phyloP scores from a whole-genome alignment of 1,140 invertebrate species.

The Bombus terrestris region DNA sequence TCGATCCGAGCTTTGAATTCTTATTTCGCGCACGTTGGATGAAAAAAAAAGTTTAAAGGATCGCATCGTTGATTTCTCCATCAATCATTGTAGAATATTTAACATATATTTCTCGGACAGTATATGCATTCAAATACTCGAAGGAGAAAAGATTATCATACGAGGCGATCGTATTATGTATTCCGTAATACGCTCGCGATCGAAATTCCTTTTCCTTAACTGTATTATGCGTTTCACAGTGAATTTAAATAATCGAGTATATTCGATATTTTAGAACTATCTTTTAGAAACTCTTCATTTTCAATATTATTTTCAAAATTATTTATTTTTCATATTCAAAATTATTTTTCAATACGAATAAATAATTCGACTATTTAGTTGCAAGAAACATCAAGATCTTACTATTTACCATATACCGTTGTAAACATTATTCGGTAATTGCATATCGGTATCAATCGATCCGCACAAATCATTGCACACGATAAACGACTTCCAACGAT shows the following conservation, averaged over 20 bases:
- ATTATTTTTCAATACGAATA: background rate
- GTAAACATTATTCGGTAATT: background rate
- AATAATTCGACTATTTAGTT: no score
- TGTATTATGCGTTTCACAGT: background rate
- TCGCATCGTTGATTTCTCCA: background rate
- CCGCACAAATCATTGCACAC: no score
- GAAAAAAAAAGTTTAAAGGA: background rate
- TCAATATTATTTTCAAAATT: no score
- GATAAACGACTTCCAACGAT: background rate
- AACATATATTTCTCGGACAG: background rate
- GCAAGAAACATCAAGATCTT: background rate
- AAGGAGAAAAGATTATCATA: background rate
- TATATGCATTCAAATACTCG: background rate
- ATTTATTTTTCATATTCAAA: no score
- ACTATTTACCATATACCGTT: background rate
- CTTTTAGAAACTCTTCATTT: background rate
- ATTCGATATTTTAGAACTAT: background rate
- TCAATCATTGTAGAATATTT: conserved; percentile 7
- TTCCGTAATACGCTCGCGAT: background rate
- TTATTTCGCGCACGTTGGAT: background rate
- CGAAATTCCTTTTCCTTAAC: background rate
- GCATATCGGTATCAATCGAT: background rate
- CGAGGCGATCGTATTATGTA: background rate
- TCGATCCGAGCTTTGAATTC: background rate
- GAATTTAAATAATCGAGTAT: background rate